Conservation (phyloP, 2,113 vertebrate genomes). For the Psephotus haematonotus region DNA sequence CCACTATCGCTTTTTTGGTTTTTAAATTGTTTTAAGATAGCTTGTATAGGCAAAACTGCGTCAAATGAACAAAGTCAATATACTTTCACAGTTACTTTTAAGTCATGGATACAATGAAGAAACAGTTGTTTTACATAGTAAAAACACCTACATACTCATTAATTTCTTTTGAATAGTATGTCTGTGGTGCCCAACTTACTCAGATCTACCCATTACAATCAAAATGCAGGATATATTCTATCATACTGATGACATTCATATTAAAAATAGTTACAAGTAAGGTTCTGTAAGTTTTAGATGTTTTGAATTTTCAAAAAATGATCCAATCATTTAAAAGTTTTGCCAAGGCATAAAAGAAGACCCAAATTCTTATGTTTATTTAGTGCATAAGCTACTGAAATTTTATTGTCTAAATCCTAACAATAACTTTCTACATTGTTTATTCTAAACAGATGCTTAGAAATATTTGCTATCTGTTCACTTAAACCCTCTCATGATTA, state of each 20-base stretch:
- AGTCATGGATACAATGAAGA: not conserved
- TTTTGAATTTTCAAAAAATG: not conserved
- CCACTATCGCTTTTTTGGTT: not conserved
- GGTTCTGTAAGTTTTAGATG: accelerated
- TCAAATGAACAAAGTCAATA: not conserved
- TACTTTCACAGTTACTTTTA: not conserved
- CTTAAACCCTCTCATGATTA: not conserved
- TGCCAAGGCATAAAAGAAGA: not conserved
- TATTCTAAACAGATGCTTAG: not conserved
- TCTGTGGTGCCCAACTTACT: not conserved
- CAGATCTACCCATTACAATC: not conserved
- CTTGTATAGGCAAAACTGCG: not conserved
- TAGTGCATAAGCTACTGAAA: not conserved
- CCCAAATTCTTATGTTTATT: accelerated
- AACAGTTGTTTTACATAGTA: not conserved
- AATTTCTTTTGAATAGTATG: not conserved
- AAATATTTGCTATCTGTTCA: not conserved
- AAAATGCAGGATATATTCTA: not conserved
- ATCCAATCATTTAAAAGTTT: not conserved
- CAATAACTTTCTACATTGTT: not conserved
- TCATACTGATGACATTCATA: not conserved
- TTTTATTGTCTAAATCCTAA: not conserved
- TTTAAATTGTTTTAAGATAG: not conserved
- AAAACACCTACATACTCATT: not conserved
- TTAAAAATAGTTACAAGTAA: not conserved